A percentile compares a stretch with the other conserved stretches of the same genome.
Conservation (phyloP, 1,140 invertebrate species). For the Drosophila murphyi region DNA sequence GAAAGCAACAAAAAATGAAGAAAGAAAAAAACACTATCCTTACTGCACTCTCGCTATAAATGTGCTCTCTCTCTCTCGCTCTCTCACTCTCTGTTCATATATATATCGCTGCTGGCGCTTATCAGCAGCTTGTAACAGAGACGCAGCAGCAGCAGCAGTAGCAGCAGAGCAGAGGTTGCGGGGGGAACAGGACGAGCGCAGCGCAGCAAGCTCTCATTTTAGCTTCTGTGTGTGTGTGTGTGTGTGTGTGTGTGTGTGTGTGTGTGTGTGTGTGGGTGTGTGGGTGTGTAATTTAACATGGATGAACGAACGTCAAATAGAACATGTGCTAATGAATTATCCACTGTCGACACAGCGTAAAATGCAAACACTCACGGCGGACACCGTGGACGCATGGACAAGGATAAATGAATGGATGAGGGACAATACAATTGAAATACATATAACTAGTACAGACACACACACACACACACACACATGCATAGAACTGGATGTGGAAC, state of each 20-base stretch:
- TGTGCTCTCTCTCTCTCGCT: slow-evolving; percentile 11
- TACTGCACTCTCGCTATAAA: slow-evolving; percentile 26
- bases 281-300: slow-evolving; percentile 57
- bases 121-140: slow-evolving; percentile 69
- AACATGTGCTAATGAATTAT: slow-evolving; percentile 81
- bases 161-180: background rate
- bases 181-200: slow-evolving; percentile 27
- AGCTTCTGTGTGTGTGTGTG: slow-evolving; percentile 7
- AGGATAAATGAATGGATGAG: slow-evolving; percentile 40
- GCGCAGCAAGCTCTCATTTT: slow-evolving; percentile 30
- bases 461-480: background rate
- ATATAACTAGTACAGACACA: background rate
- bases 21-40: slow-evolving; percentile 26
- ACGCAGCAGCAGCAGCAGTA: slow-evolving; percentile 57
- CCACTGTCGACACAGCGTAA: slow-evolving; percentile 76
- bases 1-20: slow-evolving; percentile 2
- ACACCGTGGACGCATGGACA: slow-evolving; percentile 40
- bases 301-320: slow-evolving; percentile 81
- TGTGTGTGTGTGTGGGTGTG: too few species aligned
- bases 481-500: slow-evolving; percentile 28
- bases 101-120: slow-evolving; percentile 41
- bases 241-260: slow-evolving; percentile 13
- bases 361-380: slow-evolving; percentile 74
- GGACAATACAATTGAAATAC: slow-evolving; percentile 1
- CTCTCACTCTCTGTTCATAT: slow-evolving; percentile 14